Evolutionary conservation across 1,140 invertebrate species (phyloP).

Genomic region (Drosophila willistoni): DNA sequence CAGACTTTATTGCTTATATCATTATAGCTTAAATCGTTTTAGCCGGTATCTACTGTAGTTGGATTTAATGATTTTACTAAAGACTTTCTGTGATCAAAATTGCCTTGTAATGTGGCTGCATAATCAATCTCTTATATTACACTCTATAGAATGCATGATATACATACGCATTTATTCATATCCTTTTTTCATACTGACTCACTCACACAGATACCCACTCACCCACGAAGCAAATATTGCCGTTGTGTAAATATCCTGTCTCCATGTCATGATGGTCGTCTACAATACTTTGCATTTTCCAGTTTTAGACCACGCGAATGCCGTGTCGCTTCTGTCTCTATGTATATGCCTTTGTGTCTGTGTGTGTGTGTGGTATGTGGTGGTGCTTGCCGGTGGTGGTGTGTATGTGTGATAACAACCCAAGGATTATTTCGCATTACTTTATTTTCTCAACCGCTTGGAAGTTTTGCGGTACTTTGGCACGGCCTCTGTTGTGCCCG

Average conservation of each 20-base stretch:
- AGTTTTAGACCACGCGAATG: slow-evolving; percentile 50
- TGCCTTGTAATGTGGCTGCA: too few species aligned
- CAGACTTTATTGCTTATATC: too few species aligned
- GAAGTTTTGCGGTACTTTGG: slow-evolving; percentile 77
- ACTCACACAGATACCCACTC: slow-evolving; percentile 28
- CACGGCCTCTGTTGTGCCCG: slow-evolving; percentile 50
- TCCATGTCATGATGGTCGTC: slow-evolving; percentile 43
- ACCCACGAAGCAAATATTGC: slow-evolving; percentile 62
- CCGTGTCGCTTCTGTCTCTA: slow-evolving; percentile 47
- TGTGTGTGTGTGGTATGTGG: slow-evolving; percentile 16
- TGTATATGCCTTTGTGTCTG: slow-evolving; percentile 51
- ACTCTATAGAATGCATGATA: too few species aligned
- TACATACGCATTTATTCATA: slow-evolving; percentile 53
- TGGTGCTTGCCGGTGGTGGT: slow-evolving; percentile 11
- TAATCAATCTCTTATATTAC: too few species aligned
- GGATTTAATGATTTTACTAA: too few species aligned
- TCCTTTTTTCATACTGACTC: not conserved
- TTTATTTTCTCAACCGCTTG: slow-evolving; percentile 78
- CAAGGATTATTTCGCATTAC: slow-evolving; percentile 81
- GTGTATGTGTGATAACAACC: slow-evolving; percentile 74
- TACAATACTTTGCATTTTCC: slow-evolving; percentile 72
- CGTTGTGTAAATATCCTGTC: slow-evolving; percentile 75
- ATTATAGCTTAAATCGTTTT: too few species aligned
- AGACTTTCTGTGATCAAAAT: too few species aligned
- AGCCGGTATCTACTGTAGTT: too few species aligned